Conservation (phyloP, 2,888 invertebrate species). For the Monoplex corrugatus region DNA sequence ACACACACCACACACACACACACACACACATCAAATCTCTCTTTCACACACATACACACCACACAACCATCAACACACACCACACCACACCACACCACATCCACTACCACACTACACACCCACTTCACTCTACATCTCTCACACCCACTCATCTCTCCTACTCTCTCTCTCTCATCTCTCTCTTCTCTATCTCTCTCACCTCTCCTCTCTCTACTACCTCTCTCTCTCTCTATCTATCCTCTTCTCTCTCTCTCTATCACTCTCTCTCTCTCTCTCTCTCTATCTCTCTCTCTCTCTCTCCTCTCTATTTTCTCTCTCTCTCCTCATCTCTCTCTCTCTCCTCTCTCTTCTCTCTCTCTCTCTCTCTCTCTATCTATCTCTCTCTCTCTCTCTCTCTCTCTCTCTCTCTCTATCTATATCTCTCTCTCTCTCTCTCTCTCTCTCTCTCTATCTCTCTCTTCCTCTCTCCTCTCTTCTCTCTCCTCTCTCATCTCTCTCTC, state of each 20-base stretch:
- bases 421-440: background rate
- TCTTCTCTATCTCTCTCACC: slow-evolving; percentile 35
- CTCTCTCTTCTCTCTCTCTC: background rate
- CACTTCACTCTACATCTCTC: background rate
- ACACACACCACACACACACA: too few relatives aligned
- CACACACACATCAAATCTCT: too few relatives aligned
- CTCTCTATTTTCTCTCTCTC: background rate
- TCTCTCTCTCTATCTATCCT: slow-evolving; percentile 45
- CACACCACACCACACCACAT: too few relatives aligned
- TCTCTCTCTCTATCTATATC: background rate
- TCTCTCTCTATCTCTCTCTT: background rate
- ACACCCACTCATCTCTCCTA: background rate
- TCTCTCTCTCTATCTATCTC: background rate
- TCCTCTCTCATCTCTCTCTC: background rate
- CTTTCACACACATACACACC: too few relatives aligned
- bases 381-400: background rate
- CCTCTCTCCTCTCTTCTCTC: background rate
- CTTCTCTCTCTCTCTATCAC: background rate
- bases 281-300: background rate
- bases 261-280: background rate
- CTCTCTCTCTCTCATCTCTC: background rate
- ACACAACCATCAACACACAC: too few relatives aligned
- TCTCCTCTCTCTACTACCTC: slow-evolving; percentile 41
- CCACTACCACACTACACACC: background rate
- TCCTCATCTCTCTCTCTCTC: background rate